Conservation (phyloP, 2,113 vertebrate genomes). For the Epinephelus fuscoguttatus region DNA sequence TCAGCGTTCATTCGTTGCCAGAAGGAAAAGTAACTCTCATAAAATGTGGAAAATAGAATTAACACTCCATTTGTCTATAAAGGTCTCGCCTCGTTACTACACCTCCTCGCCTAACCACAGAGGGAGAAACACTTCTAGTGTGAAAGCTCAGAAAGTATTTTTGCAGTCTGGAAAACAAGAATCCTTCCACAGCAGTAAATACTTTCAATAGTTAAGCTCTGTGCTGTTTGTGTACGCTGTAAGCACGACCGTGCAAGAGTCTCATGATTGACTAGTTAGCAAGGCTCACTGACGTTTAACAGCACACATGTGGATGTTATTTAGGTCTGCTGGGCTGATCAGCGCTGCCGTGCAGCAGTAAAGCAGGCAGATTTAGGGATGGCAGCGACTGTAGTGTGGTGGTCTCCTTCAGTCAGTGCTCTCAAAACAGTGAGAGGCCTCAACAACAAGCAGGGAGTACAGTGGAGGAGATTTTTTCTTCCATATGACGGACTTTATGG, state of each 20-base stretch:
- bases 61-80: constrained; percentile 50
- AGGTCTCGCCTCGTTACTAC: constrained; percentile 38
- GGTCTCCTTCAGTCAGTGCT: constrained; percentile 27
- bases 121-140: neutral
- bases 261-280: constrained; percentile 5
- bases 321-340: neutral
- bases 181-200: constrained; percentile 8
- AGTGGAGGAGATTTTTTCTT: neutral
- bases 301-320: constrained; percentile 24
- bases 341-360: constrained; percentile 12
- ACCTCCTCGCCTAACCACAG: constrained; percentile 23
- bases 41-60: constrained; percentile 64
- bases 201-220: constrained; percentile 8
- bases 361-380: constrained; percentile 37
- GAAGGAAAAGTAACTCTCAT: constrained; percentile 44
- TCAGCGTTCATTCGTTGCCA: constrained; percentile 23
- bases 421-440: neutral
- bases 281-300: constrained; percentile 9
- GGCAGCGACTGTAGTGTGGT: constrained; percentile 6
- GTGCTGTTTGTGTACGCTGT: constrained; percentile 14
- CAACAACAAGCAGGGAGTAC: neutral
- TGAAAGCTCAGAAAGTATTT: constrained; percentile 18
- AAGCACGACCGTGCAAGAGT: constrained; percentile 2
- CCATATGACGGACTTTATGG: neutral
- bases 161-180: constrained; percentile 7